Evolutionary conservation across 2,797 vertebrate genomes (phyloP).

Genomic region (Lateolabrax maculatus): DNA sequence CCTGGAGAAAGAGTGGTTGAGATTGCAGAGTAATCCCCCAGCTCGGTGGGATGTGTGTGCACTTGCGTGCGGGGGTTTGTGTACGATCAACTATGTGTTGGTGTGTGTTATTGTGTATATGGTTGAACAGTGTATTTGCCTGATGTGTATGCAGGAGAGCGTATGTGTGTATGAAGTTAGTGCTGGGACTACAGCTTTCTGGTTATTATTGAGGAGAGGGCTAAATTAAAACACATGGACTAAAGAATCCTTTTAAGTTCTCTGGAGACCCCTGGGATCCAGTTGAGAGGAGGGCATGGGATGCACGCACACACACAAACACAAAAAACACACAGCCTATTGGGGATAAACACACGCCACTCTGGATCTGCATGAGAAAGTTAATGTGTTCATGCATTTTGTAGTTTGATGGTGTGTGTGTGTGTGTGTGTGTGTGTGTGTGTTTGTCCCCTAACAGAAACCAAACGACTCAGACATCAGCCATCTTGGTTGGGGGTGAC

Average conservation of each 20-base stretch:
- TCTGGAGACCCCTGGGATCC: constrained; percentile 58
- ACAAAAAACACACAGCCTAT: constrained; percentile 40
- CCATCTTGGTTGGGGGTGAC: constrained; percentile 66
- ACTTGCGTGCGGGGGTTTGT: constrained; percentile 59
- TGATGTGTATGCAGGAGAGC: constrained; percentile 42
- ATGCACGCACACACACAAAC: constrained; percentile 21
- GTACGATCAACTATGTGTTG: constrained; percentile 47
- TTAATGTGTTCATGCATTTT: constrained; percentile 64
- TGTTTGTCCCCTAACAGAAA: constrained; percentile 59
- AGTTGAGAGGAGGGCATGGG: constrained; percentile 40
- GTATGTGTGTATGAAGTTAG: constrained; percentile 42
- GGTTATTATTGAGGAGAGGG: constrained; percentile 69
- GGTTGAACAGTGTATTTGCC: constrained; percentile 22
- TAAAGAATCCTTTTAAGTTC: constrained; percentile 75
- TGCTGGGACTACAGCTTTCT: constrained; percentile 63
- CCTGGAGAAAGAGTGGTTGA: constrained; percentile 77
- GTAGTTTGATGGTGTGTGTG: constrained; percentile 48
- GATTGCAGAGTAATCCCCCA: constrained; percentile 85
- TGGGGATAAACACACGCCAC: constrained; percentile 70
- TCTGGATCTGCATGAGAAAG: constrained; percentile 65
- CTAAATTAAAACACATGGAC: constrained; percentile 78
- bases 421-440: constrained; percentile 50
- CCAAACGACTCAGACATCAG: constrained; percentile 55
- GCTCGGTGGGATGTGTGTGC: constrained; percentile 73
- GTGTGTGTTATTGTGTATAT: constrained; percentile 36